phyloP scores from a whole-genome alignment of 1,140 invertebrate species.

The Oreohelix idahoensis region DNA sequence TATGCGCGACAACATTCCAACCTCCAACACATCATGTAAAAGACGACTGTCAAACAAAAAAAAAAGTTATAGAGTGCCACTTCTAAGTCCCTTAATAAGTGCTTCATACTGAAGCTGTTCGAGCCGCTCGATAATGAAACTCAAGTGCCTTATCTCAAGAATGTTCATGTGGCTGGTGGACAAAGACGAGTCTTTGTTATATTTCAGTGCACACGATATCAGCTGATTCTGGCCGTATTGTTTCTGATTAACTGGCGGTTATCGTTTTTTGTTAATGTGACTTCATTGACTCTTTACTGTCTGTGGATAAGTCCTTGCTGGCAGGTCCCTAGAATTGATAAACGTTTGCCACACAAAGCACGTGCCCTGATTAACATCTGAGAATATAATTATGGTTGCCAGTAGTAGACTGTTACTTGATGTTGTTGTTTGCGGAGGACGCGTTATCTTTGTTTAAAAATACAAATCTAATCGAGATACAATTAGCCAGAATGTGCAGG shows the following conservation, averaged over 20 bases:
- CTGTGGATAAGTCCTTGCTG: background rate
- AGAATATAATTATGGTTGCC: too few relatives aligned
- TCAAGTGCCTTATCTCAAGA: background rate
- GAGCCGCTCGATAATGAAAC: background rate
- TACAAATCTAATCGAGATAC: too few relatives aligned
- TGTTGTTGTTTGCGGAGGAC: too few relatives aligned
- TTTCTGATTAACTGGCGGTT: background rate
- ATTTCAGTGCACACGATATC: background rate
- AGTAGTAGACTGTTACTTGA: too few relatives aligned
- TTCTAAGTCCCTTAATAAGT: background rate
- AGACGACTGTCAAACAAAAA: background rate
- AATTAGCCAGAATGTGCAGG: too few relatives aligned
- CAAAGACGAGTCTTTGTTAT: background rate
- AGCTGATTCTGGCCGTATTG: background rate
- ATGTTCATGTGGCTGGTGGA: background rate
- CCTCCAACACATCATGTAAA: background rate
- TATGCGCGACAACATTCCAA: background rate
- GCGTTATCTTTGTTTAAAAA: too few relatives aligned
- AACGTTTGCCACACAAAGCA: background rate
- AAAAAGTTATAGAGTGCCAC: background rate
- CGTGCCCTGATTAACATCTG: background rate
- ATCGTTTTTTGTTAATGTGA: background rate
- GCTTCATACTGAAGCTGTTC: background rate
- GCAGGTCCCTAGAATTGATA: background rate
- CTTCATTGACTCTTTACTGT: background rate